These are phyloP conservation scores for Margaritifera margaritifera DNA, from an alignment of 2,888 invertebrate genomes.

Conservation along the genomic window DNA sequence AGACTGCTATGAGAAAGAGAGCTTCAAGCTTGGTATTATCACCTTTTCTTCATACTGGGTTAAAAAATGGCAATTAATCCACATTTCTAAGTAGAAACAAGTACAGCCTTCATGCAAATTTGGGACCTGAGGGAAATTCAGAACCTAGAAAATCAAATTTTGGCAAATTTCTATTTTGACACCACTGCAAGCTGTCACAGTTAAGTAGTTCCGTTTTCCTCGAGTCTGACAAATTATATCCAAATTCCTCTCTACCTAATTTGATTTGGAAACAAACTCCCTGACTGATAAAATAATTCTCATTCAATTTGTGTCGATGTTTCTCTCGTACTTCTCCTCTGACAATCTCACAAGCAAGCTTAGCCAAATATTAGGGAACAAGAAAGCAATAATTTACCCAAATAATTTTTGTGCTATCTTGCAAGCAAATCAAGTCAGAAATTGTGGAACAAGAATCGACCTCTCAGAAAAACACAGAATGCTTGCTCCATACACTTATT, in stretches of 20 bases:
- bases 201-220: constrained; percentile 23
- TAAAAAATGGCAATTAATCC: constrained; percentile 31
- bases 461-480: too few species aligned
- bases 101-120: constrained; percentile 40
- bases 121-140: constrained; percentile 48
- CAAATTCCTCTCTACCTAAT: constrained; percentile 21
- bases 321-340: not conserved
- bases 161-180: constrained; percentile 43
- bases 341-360: too few species aligned
- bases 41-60: constrained; percentile 13
- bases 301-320: constrained; percentile 19
- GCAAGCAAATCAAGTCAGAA: too few species aligned
- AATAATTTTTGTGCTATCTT: too few species aligned
- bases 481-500: too few species aligned
- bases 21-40: constrained; percentile 21
- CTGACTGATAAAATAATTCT: constrained; percentile 16
- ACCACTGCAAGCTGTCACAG: constrained; percentile 9
- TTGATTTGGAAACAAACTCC: constrained; percentile 25
- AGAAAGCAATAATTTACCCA: too few species aligned
- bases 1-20: constrained; percentile 6
- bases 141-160: constrained; percentile 52
- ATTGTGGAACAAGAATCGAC: too few species aligned
- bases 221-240: constrained; percentile 11
- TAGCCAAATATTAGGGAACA: too few species aligned
- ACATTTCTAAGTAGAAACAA: constrained; percentile 21